These are phyloP conservation scores for Drosophila formosana DNA, from an alignment of 2,888 invertebrate species.

Conservation along the genomic window DNA sequence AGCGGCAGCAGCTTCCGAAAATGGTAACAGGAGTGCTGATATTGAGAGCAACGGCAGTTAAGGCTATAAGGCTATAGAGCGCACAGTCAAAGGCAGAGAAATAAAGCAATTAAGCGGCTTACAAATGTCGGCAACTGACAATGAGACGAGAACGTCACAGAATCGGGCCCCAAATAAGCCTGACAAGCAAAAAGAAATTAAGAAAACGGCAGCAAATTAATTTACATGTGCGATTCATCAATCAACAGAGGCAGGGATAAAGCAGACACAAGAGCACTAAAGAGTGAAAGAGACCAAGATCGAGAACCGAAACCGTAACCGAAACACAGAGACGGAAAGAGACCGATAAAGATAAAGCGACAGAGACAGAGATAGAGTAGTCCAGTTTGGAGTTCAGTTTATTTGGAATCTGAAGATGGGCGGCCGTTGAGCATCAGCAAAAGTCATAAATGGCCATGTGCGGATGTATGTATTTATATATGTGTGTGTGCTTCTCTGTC, in stretches of 20 bases:
- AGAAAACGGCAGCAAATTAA: constrained; percentile 79
- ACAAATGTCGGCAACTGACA: constrained; percentile 72
- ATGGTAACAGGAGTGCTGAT: neutral
- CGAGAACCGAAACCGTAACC: neutral
- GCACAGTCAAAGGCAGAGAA: constrained; percentile 61
- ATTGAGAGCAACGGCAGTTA: constrained; percentile 14
- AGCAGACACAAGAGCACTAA: constrained; percentile 14
- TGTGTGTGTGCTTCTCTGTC: constrained; percentile 12
- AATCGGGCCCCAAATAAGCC: constrained; percentile 60
- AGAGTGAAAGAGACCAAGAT: neutral
- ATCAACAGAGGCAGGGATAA: constrained; percentile 56
- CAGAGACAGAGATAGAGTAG: neutral
- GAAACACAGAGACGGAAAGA: neutral
- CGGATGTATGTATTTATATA: constrained; percentile 8
- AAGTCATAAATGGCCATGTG: constrained; percentile 73
- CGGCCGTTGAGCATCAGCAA: constrained; percentile 58
- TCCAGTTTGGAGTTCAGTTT: constrained; percentile 35
- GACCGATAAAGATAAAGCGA: neutral
- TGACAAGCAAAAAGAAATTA: constrained; percentile 78
- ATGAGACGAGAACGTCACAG: constrained; percentile 50
- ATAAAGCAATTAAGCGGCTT: constrained; percentile 82
- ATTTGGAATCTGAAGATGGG: constrained; percentile 45
- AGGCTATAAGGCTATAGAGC: constrained; percentile 1
- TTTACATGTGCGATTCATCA: constrained; percentile 82
- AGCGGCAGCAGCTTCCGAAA: constrained; percentile 1